A percentile compares a stretch with the other conserved stretches of the same genome.
Conservation (phyloP, 1,140 invertebrate species). For the Vanessa tameamea region DNA sequence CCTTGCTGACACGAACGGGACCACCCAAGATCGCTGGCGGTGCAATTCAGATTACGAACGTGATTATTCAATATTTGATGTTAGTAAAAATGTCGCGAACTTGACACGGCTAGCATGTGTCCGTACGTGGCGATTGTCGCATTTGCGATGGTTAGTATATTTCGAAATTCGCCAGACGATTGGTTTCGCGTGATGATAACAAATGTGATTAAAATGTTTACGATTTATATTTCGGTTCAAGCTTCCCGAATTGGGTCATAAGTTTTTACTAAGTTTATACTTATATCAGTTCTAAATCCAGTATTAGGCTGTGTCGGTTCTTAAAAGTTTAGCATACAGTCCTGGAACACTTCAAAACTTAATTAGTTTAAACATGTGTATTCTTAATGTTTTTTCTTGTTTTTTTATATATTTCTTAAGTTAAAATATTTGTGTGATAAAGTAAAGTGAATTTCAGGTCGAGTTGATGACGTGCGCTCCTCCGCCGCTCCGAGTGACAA, state of each 20-base stretch:
- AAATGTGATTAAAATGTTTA: not conserved
- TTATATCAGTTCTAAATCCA: no score
- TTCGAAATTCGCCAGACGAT: conserved; percentile 2
- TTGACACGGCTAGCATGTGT: conserved; percentile 53
- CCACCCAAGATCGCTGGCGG: conserved; percentile 25
- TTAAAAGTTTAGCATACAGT: no score
- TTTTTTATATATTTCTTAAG: not conserved
- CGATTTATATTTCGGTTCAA: no score
- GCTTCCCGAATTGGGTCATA: no score
- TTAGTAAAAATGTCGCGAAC: conserved; percentile 52
- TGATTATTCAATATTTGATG: conserved; percentile 41
- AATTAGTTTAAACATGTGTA: not conserved
- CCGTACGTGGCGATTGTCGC: conserved; percentile 55
- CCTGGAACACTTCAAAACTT: no score
- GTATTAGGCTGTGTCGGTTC: no score
- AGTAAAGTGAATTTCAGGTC: conserved; percentile 44
- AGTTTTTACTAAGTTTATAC: no score
- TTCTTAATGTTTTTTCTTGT: not conserved
- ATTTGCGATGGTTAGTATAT: conserved; percentile 53
- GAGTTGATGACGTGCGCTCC: conserved; percentile 41
- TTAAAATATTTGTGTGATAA: not conserved
- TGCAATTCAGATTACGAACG: conserved; percentile 32
- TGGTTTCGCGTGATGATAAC: not conserved
- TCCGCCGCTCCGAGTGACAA: conserved; percentile 60
- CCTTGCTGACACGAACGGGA: conserved; percentile 5